Conservation (phyloP, 2,113 vertebrate genomes). For the Entelurus aequoreus region DNA sequence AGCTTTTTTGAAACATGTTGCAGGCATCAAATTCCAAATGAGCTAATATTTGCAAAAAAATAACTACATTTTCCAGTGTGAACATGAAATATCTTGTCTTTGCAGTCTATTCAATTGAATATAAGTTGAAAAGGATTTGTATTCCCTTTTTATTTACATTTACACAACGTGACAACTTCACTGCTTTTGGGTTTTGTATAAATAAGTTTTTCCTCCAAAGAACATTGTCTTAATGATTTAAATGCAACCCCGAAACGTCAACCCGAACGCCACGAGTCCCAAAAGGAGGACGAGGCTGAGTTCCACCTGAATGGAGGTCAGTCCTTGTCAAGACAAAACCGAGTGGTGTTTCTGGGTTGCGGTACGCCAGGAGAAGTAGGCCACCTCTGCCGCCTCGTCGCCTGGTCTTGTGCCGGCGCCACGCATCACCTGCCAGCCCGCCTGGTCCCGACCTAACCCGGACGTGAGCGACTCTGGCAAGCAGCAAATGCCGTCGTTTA, state of each 20-base stretch:
- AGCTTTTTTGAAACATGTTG: no score
- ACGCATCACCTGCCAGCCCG: slow-evolving; percentile 68
- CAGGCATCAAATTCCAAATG: no score
- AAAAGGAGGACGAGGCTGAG: slow-evolving; percentile 59
- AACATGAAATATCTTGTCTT: no score
- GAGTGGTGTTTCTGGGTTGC: slow-evolving; percentile 59
- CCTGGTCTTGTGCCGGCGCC: slow-evolving; percentile 46
- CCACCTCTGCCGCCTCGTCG: slow-evolving; percentile 48
- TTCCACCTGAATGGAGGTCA: slow-evolving; percentile 57
- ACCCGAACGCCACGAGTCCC: slow-evolving; percentile 81
- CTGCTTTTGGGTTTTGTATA: no score
- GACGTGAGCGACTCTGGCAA: slow-evolving; percentile 69
- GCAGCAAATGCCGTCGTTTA: slow-evolving; percentile 72
- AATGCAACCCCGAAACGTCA: slow-evolving; percentile 44
- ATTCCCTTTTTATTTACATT: no score
- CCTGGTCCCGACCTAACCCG: slow-evolving; percentile 49
- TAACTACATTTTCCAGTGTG: no score
- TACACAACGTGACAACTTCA: no score
- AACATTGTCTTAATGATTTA: no score
- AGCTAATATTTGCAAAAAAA: no score
- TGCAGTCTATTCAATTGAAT: no score
- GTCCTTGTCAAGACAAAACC: slow-evolving; percentile 45
- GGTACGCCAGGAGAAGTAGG: slow-evolving; percentile 63
- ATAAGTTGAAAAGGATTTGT: no score
- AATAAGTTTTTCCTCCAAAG: no score